A percentile compares a stretch with the other conserved stretches of the same genome.
These are phyloP conservation scores for Rattus norvegicus DNA, from an alignment of 2,113 vertebrate genomes.

Conservation along the genomic window DNA sequence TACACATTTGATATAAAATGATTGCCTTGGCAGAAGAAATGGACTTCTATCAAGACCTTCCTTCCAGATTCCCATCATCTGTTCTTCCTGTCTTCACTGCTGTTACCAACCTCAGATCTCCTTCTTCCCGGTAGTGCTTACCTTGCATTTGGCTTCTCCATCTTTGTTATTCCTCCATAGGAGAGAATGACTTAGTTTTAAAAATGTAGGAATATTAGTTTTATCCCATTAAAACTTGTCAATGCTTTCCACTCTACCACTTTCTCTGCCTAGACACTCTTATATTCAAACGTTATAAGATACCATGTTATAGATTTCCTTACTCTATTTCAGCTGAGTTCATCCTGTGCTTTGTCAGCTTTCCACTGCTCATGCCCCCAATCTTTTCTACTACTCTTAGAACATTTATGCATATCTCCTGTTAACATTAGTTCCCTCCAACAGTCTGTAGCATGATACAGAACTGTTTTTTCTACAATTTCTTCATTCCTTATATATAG, in stretches of 20 bases:
- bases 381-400: neutral
- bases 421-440: neutral
- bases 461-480: neutral
- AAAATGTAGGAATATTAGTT: neutral
- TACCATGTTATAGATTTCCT: neutral
- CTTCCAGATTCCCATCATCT: neutral
- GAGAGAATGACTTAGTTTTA: neutral
- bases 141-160: neutral
- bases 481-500: neutral
- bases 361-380: neutral
- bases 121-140: accelerated
- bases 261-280: neutral
- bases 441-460: neutral
- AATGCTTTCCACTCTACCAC: neutral
- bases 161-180: neutral
- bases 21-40: neutral
- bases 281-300: neutral
- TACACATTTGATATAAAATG: neutral
- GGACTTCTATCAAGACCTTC: neutral
- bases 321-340: neutral
- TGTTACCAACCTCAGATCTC: no score
- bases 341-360: neutral
- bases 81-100: neutral
- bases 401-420: neutral
- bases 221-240: neutral